A percentile compares a stretch with the other conserved stretches of the same genome.
Conservation (phyloP, 2,888 invertebrate genomes). For the Tinea pellionella region DNA sequence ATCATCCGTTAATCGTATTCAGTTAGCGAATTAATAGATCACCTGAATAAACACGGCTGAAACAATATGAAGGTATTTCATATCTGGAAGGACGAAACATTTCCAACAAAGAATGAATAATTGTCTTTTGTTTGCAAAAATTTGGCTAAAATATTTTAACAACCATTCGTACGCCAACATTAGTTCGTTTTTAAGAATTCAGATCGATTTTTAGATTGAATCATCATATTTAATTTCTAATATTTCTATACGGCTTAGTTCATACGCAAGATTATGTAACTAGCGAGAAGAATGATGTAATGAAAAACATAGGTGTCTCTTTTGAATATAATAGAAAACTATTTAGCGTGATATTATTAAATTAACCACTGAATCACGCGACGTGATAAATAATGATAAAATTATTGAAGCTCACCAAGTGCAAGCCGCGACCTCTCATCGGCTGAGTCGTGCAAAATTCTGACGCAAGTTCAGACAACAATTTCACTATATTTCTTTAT, state of each 20-base stretch:
- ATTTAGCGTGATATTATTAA: not conserved
- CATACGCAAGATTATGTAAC: not conserved
- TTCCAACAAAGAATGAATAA: slow-evolving; percentile 1
- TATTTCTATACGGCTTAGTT: not conserved
- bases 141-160: not conserved
- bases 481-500: not conserved
- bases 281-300: no score
- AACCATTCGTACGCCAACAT: not conserved
- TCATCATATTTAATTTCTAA: not conserved
- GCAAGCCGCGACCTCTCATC: not conserved
- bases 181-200: not conserved
- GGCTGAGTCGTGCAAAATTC: not conserved
- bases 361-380: not conserved
- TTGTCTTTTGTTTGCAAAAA: not conserved
- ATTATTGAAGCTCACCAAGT: not conserved
- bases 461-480: not conserved
- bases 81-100: not conserved
- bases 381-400: not conserved
- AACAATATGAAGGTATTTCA: not conserved
- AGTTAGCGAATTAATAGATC: not conserved
- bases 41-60: not conserved
- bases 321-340: not conserved
- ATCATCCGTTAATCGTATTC: no score
- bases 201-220: not conserved
- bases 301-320: no score